These are phyloP conservation scores for Lasius fuliginosus DNA, from an alignment of 2,888 invertebrate species.

Conservation along the genomic window DNA sequence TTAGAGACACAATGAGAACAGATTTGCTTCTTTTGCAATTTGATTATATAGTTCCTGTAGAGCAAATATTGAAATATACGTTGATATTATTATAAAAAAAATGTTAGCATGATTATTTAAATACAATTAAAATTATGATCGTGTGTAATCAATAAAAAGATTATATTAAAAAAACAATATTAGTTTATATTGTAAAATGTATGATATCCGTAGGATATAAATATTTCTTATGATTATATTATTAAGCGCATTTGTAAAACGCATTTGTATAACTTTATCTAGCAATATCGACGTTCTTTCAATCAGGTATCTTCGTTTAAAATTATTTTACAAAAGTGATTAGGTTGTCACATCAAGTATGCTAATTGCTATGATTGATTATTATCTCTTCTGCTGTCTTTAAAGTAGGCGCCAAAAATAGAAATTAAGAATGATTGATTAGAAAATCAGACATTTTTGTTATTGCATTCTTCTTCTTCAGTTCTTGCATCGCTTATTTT, in stretches of 20 bases:
- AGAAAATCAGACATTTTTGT: neutral
- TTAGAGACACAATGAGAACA: neutral
- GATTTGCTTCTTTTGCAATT: neutral
- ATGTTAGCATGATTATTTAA: neutral
- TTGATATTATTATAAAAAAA: neutral
- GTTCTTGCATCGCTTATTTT: neutral
- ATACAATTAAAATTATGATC: neutral
- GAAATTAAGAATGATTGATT: conserved; percentile 23
- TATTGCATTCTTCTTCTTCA: too few relatives aligned
- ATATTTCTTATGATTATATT: neutral
- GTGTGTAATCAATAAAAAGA: neutral
- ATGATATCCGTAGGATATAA: neutral
- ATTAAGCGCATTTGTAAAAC: neutral
- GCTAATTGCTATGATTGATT: conserved; percentile 5
- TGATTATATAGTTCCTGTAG: neutral
- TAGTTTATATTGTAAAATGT: neutral
- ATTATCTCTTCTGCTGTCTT: neutral
- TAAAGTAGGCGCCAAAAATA: neutral
- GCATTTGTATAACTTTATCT: neutral
- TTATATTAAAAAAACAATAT: neutral
- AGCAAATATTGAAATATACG: neutral
- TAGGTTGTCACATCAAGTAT: neutral
- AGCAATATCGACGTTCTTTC: neutral
- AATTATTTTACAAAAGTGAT: neutral
- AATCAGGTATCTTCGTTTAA: neutral